These are phyloP conservation scores for Mystacides longicornis DNA, from an alignment of 2,888 invertebrate genomes.

Conservation along the genomic window DNA sequence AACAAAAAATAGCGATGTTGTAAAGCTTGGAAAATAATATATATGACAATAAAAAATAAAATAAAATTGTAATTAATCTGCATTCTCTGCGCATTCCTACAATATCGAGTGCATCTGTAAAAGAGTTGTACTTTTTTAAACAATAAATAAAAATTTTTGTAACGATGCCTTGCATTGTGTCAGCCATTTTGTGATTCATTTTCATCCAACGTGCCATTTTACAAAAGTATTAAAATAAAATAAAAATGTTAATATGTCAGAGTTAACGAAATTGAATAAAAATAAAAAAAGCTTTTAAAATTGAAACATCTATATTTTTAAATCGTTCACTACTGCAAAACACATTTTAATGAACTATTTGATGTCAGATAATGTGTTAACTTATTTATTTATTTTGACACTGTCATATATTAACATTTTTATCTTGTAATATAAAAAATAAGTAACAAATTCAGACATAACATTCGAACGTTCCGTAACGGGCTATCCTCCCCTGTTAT, in stretches of 20 bases:
- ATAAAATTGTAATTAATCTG: not conserved
- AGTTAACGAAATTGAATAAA: not conserved
- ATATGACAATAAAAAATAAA: not conserved
- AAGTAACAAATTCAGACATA: conserved; percentile 1
- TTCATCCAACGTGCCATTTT: not conserved
- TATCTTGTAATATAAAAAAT: too few relatives aligned
- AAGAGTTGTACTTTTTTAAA: not conserved
- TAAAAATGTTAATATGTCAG: too few relatives aligned
- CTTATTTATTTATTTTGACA: not conserved
- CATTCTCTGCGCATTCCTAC: conserved; percentile 12
- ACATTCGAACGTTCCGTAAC: conserved; percentile 9
- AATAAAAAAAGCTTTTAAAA: not conserved
- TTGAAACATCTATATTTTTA: not conserved
- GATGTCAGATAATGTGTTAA: not conserved
- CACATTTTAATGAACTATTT: not conserved
- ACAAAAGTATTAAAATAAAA: not conserved
- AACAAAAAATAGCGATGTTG: not conserved
- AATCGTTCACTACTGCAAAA: not conserved
- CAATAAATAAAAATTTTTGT: not conserved
- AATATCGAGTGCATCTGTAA: conserved; percentile 11
- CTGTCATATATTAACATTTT: too few relatives aligned
- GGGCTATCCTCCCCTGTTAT: conserved; percentile 3
- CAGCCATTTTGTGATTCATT: not conserved
- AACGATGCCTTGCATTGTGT: not conserved
- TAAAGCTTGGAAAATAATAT: not conserved